Base-by-base conservation (phyloP, 2,113 vertebrate genomes). In the Bubalus kerabau region DNA sequence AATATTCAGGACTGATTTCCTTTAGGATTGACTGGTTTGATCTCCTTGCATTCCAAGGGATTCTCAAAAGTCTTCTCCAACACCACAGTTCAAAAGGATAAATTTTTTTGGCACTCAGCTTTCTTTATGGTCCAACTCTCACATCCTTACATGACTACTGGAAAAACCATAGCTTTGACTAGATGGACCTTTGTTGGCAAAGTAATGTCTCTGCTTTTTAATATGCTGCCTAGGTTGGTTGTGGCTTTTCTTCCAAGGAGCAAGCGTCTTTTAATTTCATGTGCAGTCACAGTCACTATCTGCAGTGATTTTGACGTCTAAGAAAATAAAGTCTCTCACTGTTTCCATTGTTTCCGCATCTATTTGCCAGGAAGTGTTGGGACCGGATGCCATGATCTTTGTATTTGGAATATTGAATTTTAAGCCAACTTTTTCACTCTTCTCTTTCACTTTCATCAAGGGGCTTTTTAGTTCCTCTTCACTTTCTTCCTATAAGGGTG, bases 61-160 rank as follows among this genome's bases (percentile, higher is more conserved):
- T 71, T 21, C n/a, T 71, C 17, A 71, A 36, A 19, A 71, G 64
- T 36, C 64, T 67, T n/a, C 16, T 67, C 17, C n/a, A 4, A 71
- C 64, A 71, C 9, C 64, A 36, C n/a, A 71, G 64, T 36, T 36
- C 17, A 71, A 36, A 71, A 71, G 17, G n/a, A 36, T 11, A 19
- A 71, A 1, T 21, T 71, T n/a, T n/a, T 36, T 36, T 0, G 0
- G 64, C 4, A 1, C 64, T 71, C 64, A 36, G 64, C n/a, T 36
- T 71, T 71, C n/a, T 21, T 71, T 71, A 36, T 36, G 64, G 64
- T 64, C n/a, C 17, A 67, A 2, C 64, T 67, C 17, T 67, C 8
- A 67, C n/a, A 21, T 71, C 64, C 64, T 36, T 71, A 36, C n/a
- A 5, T 71, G 64, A 71, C 64, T 71, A 21, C 17, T 71, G n/a